Percentiles rank a stretch among this genome's conserved stretches.
Evolutionary conservation across 2,113 vertebrate genomes (phyloP).

Genomic region (Sminthopsis crassicaudata): DNA sequence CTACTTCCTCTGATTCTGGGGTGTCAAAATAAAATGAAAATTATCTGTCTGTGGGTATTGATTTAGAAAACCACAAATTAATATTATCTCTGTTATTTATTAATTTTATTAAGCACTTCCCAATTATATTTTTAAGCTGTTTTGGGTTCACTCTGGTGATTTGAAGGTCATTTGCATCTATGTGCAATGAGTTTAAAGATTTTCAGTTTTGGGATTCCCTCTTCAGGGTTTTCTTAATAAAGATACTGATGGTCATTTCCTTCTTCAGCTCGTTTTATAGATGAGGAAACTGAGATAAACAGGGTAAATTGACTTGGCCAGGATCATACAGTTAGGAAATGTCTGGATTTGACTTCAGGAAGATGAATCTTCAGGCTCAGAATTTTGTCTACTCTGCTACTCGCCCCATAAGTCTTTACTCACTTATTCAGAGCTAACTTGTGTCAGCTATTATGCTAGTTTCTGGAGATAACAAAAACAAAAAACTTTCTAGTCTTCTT

Average conservation of each 20-base stretch:
- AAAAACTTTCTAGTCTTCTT: too few species aligned
- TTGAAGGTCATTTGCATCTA: not conserved
- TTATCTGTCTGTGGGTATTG: not conserved
- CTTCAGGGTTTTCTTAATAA: not conserved
- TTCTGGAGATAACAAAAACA: too few species aligned
- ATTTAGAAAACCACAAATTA: not conserved
- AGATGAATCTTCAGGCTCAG: not conserved
- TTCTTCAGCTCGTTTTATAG: not conserved
- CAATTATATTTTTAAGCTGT: not conserved
- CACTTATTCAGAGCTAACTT: too few species aligned
- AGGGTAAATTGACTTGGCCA: too few species aligned
- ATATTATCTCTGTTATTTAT: not conserved
- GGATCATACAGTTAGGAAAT: too few species aligned
- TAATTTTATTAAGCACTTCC: not conserved
- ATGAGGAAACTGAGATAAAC: too few species aligned
- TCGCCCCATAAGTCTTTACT: too few species aligned
- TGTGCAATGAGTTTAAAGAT: not conserved
- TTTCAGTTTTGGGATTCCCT: too few species aligned
- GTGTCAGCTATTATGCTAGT: too few species aligned
- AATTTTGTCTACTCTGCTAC: not conserved
- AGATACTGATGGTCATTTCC: not conserved
- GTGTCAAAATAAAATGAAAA: not conserved
- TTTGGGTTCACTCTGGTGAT: not conserved
- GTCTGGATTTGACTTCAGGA: too few species aligned
- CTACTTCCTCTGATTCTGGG: not conserved